Evolutionary conservation across 1,140 invertebrate species (phyloP).

Genomic region (Phymastichus coffea): DNA sequence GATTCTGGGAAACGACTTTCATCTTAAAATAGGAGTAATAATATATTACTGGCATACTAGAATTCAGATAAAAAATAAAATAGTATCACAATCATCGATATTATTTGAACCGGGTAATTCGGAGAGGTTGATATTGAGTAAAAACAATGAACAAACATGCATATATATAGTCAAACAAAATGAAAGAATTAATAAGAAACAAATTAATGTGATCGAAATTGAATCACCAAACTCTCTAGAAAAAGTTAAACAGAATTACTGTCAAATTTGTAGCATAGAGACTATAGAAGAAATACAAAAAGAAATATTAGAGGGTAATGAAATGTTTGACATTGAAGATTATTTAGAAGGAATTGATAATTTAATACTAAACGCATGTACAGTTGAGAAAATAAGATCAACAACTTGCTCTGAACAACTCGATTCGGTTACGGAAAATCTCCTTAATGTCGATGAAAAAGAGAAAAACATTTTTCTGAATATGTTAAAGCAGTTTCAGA

Average conservation of each 20-base stretch:
- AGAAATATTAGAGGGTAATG: no score
- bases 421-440: not conserved
- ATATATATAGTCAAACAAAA: not conserved
- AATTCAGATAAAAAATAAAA: not conserved
- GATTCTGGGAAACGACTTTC: not conserved
- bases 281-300: no score
- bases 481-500: conserved; percentile 3
- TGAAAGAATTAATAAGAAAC: not conserved
- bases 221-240: no score
- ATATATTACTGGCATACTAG: not conserved
- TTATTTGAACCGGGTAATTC: not conserved
- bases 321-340: no score
- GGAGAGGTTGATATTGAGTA: not conserved
- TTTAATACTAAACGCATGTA: no score
- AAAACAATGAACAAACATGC: not conserved
- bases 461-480: not conserved
- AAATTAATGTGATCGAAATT: no score
- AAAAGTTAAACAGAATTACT: no score
- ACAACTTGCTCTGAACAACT: not conserved
- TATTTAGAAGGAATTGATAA: no score
- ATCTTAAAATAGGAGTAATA: not conserved
- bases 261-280: no score
- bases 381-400: not conserved
- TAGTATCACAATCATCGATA: not conserved
- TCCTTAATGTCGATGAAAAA: not conserved